Evolutionary conservation across 1,140 invertebrate species (phyloP).

Genomic region (Sitodiplosis mosellana): DNA sequence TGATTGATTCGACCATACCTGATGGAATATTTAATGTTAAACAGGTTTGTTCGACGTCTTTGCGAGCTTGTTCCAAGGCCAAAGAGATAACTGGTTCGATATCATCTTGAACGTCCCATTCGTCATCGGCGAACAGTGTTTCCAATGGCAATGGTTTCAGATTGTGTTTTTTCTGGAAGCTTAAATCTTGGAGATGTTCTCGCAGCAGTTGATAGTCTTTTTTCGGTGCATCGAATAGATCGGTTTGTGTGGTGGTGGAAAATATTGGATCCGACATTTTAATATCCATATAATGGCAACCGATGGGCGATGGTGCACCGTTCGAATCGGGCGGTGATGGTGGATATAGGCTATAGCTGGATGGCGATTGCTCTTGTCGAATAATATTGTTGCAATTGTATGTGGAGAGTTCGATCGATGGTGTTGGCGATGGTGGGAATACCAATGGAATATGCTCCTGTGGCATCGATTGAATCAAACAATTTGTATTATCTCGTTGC

Average conservation of each 20-base stretch:
- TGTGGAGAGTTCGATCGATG: slow-evolving; percentile 15
- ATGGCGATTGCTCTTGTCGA: background rate
- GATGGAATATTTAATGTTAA: slow-evolving; percentile 65
- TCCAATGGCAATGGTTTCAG: slow-evolving; percentile 50
- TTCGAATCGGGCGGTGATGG: slow-evolving; percentile 25
- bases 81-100: slow-evolving; percentile 69
- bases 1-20: slow-evolving; percentile 32
- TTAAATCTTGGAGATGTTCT: slow-evolving; percentile 61
- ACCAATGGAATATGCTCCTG: slow-evolving; percentile 8
- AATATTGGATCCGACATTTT: slow-evolving; percentile 8
- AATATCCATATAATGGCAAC: slow-evolving; percentile 6
- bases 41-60: slow-evolving; percentile 69
- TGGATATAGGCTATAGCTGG: slow-evolving; percentile 17
- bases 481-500: background rate
- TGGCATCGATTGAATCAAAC: slow-evolving; percentile 13
- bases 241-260: background rate
- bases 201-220: slow-evolving; percentile 57
- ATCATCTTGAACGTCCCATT: slow-evolving; percentile 35
- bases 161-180: slow-evolving; percentile 65
- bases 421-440: slow-evolving; percentile 14
- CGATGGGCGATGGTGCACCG: slow-evolving; percentile 19
- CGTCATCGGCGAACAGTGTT: slow-evolving; percentile 23
- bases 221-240: slow-evolving; percentile 4
- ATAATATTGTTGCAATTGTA: slow-evolving; percentile 11
- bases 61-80: slow-evolving; percentile 68